Evolutionary conservation across 2,888 invertebrate species (phyloP).

Genomic region (Sinodicranocentrus sp.): DNA sequence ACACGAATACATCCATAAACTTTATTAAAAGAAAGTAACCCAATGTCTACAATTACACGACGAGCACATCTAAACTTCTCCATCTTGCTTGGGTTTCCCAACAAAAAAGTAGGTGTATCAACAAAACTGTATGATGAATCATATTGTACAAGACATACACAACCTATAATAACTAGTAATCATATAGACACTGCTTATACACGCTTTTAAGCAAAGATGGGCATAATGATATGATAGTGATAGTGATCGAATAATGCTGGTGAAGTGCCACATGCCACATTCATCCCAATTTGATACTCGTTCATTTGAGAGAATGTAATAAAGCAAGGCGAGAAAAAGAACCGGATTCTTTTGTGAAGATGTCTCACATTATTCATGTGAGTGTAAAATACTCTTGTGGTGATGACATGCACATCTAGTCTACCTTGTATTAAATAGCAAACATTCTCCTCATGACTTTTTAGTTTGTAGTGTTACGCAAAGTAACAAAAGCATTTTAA

Average conservation of each 20-base stretch:
- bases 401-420: constrained; percentile 37
- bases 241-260: not conserved
- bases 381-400: too few species aligned
- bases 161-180: too few species aligned
- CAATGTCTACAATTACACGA: too few species aligned
- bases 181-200: too few species aligned
- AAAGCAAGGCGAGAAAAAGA: constrained; percentile 15
- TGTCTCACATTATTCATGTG: too few species aligned
- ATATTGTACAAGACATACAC: too few species aligned
- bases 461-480: not conserved
- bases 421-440: constrained; percentile 45
- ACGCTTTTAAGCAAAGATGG: not conserved
- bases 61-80: too few species aligned
- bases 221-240: not conserved
- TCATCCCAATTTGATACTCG: not conserved
- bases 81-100: too few species aligned
- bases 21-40: too few species aligned
- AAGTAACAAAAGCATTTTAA: not conserved
- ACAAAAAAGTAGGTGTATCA: too few species aligned
- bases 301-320: not conserved
- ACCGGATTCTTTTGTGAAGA: constrained; percentile 54
- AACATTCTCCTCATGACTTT: constrained; percentile 24
- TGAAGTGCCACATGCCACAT: constrained; percentile 15
- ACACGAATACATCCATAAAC: too few species aligned
- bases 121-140: too few species aligned